phyloP scores from a whole-genome alignment of 53 echinoderm and acorn worm genomes.

The Henricia sp. region DNA sequence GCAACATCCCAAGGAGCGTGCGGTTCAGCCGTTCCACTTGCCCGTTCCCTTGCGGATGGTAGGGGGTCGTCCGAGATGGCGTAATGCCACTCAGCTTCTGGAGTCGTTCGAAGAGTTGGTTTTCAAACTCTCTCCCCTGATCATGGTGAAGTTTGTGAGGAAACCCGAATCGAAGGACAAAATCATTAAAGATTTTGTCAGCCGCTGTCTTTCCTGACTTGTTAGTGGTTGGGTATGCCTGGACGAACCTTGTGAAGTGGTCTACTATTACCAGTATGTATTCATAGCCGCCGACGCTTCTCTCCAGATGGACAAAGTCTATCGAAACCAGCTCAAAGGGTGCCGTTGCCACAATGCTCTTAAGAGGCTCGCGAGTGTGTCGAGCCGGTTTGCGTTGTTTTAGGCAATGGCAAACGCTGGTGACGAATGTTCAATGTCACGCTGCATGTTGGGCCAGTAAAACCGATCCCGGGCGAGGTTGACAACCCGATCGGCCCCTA shows the following conservation, averaged over 20 bases:
- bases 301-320: constrained; percentile 46
- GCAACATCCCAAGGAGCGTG: constrained; percentile 60
- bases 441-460: constrained; percentile 59
- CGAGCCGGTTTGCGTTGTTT: constrained; percentile 24
- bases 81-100: constrained; percentile 68
- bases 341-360: constrained; percentile 18
- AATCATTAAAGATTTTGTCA: constrained; percentile 48
- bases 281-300: constrained; percentile 42
- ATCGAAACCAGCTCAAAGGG: constrained; percentile 31
- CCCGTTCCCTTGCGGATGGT: no score
- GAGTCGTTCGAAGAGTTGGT: constrained; percentile 61
- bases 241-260: constrained; percentile 45
- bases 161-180: constrained; percentile 23
- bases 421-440: constrained; percentile 31
- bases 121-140: constrained; percentile 66
- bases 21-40: no score
- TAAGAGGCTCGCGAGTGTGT: constrained; percentile 9
- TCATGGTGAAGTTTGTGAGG: constrained; percentile 42
- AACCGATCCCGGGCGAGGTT: constrained; percentile 53
- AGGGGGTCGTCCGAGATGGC: no score
- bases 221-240: constrained; percentile 11
- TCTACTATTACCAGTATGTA: constrained; percentile 47
- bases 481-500: constrained; percentile 36
- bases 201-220: constrained; percentile 43
- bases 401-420: background rate